Evolutionary conservation across 2,113 vertebrate genomes (phyloP), one percentile per base, ranked within the genome.

Genomic region (Choloepus hoffmanni): DNA sequence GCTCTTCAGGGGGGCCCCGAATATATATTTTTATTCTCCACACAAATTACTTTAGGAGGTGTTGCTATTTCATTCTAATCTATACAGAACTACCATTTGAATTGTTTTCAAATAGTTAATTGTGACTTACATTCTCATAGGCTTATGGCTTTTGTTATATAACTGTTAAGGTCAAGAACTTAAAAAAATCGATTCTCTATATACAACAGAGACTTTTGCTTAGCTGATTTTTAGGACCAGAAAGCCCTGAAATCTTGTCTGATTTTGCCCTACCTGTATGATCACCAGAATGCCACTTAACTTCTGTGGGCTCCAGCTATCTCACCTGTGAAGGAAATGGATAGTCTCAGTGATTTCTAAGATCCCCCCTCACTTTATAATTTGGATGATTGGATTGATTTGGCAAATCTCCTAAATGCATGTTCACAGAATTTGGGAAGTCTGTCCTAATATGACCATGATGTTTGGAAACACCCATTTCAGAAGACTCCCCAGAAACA

Each of bases 341-440:
- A 78, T 85, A n/a, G 33, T 63, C 48, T 70, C 33, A 24, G 76
- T 87, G 55, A 88, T 73, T 92, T 92, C 85, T 85, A 53, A 94
- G 55, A 73, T 92, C 92, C 21, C 16, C 36, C 96, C 48, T 62
- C 65, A 23, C 62, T 96, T 94, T 92, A 67, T 60, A 90, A 79
- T 90, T 94, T 94, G 50, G 45, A 93, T 89, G 83, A 74, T 9
- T 91, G 45, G 40, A 72, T 79, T 88, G 85, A 86, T 65, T 86
- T 94, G 91, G 67, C 62, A 85, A 74, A 88, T 90, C 70, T 95
- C 68, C 85, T 40, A 40, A 87, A 73, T 92, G n/a, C 23, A 73
- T 48, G 30, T 74, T 93, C 67, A 96, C 72, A 81, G n/a, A 85
- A 13, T 90, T 89, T 85, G 83, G 86, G 45, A 89, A 65, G 60